Percentiles rank a stretch among this genome's conserved stretches.
These are phyloP conservation scores for Pycnomerus fuliginosus DNA, from an alignment of 2,888 invertebrate species.

Conservation along the genomic window DNA sequence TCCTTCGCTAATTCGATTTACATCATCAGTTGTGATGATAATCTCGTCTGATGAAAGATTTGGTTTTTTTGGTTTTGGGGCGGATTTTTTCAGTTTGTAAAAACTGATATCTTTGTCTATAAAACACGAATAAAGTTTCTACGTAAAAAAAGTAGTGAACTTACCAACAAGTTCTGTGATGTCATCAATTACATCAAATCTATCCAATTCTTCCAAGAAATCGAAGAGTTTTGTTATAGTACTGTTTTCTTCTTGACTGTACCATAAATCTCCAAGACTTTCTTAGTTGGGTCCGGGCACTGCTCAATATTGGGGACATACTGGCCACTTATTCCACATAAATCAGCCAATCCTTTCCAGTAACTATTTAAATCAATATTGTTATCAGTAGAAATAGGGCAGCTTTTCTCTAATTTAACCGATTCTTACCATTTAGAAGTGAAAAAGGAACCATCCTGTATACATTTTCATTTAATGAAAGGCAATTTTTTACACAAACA, in stretches of 20 bases:
- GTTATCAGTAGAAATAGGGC: no score
- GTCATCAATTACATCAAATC: constrained; percentile 78
- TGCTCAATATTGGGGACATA: constrained; percentile 38
- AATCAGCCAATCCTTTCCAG: constrained; percentile 74
- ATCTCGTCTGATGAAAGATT: constrained; percentile 36
- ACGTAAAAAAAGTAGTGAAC: constrained; percentile 11
- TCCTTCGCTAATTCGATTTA: constrained; percentile 32
- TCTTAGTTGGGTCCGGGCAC: constrained; percentile 60
- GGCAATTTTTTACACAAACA: no score
- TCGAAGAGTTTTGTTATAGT: constrained; percentile 61
- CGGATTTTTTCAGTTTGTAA: constrained; percentile 27
- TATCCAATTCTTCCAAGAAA: constrained; percentile 65
- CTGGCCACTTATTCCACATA: constrained; percentile 58
- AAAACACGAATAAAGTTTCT: constrained; percentile 22
- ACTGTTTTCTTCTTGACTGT: constrained; percentile 52
- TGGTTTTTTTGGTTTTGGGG: constrained; percentile 23
- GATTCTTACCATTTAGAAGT: no score
- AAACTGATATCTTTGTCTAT: constrained; percentile 39
- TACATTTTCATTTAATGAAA: no score
- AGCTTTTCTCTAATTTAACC: no score
- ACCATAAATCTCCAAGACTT: constrained; percentile 65
- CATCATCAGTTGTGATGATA: constrained; percentile 45
- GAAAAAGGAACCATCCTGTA: no score
- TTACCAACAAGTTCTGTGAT: constrained; percentile 57
- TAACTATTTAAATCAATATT: no score